These are phyloP conservation scores for Subacronicta megacephala DNA, from an alignment of 2,888 invertebrate species.

Conservation along the genomic window DNA sequence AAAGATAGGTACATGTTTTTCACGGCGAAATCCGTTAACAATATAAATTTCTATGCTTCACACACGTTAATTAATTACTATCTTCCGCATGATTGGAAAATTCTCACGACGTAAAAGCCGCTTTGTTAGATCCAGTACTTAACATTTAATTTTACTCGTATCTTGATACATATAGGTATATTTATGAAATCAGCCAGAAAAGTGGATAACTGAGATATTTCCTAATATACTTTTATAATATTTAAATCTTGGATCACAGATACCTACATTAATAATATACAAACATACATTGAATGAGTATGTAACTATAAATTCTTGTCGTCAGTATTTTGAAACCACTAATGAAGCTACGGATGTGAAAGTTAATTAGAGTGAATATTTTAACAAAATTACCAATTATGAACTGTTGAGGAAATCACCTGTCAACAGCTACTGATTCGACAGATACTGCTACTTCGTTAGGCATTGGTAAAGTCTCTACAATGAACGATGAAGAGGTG, in stretches of 20 bases:
- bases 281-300: background rate
- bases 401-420: conserved; percentile 36
- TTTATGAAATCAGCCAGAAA: background rate
- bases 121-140: conserved; percentile 46
- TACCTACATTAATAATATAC: background rate
- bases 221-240: no score
- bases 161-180: conserved; percentile 7
- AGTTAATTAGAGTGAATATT: conserved; percentile 44
- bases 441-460: conserved; percentile 35
- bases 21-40: conserved; percentile 61
- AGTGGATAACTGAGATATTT: background rate
- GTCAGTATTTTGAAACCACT: conserved; percentile 29
- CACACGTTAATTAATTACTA: conserved; percentile 70
- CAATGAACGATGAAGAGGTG: conserved; percentile 6
- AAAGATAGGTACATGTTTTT: conserved; percentile 59
- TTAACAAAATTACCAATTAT: conserved; percentile 46
- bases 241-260: no score
- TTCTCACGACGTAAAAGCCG: conserved; percentile 65
- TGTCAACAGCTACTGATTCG: conserved; percentile 25
- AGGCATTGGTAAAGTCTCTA: conserved; percentile 16
- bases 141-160: conserved; percentile 19
- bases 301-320: conserved; percentile 11
- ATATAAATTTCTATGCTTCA: conserved; percentile 76
- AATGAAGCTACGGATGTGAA: conserved; percentile 36
- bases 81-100: conserved; percentile 65